Conservation (phyloP, 2,888 invertebrate genomes). For the Hyposoter didymator region DNA sequence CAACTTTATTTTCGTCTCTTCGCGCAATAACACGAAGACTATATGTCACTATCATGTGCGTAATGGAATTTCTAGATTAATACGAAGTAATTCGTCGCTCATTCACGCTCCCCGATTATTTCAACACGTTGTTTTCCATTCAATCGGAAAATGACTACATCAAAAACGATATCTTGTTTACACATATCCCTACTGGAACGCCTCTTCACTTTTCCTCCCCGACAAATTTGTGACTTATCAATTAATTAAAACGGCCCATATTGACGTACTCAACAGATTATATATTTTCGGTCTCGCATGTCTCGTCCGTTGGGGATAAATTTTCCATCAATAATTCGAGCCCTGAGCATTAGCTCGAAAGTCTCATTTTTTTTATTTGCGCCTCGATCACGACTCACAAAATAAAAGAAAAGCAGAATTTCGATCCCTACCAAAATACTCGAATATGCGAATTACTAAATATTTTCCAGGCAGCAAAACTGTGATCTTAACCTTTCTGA, state of each 20-base stretch:
- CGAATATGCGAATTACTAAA: too few relatives aligned
- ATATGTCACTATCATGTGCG: not conserved
- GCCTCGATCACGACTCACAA: not conserved
- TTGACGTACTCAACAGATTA: not conserved
- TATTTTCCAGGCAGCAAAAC: too few relatives aligned
- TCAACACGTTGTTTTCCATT: conserved; percentile 38
- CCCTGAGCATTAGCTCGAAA: not conserved
- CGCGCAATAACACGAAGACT: not conserved
- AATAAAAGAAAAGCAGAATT: too few relatives aligned
- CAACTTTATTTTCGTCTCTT: not conserved
- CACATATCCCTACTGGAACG: conserved; percentile 31
- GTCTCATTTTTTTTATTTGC: not conserved
- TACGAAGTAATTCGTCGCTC: conserved; percentile 9
- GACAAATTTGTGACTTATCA: conserved; percentile 20
- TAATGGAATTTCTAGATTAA: not conserved
- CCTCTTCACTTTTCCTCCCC: not conserved
- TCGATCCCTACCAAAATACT: too few relatives aligned
- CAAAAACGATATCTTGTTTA: conserved; percentile 53
- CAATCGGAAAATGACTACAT: conserved; percentile 29
- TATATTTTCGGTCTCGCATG: not conserved
- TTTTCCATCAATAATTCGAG: not conserved
- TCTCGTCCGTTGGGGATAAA: too few relatives aligned
- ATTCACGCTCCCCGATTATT: conserved; percentile 37
- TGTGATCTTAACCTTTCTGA: too few relatives aligned
- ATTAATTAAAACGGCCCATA: not conserved